Base-by-base conservation (phyloP, 2,888 invertebrate species). In the Ligdia adustata region DNA sequence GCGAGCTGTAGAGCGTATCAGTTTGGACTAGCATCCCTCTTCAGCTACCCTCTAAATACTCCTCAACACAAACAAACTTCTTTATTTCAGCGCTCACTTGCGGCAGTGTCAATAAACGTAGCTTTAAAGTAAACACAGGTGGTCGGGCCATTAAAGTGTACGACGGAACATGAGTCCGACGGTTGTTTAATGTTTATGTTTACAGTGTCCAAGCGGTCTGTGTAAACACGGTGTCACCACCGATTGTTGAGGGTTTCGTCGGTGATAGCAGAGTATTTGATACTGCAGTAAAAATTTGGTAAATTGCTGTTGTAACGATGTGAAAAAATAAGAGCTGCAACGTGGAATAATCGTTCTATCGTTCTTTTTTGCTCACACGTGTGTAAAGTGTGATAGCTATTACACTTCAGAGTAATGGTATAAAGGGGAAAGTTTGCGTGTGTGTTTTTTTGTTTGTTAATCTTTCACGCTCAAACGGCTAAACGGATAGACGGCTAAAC, bases 121-220 rank as follows among this genome's bases (percentile, higher is more conserved):
- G 48, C 32, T 44, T 40, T 24, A 39, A 42, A 58, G 49, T 40
- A 56, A 52, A 58, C 55, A 55, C 45, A 47, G 47, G 56, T 52
- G 45, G 46, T 29, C 33, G 12, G 39, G 26, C 42, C 46, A 51
- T 53, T 53, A 49, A 57, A 53, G 44, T 53, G 53, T 46, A 52
- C 41, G 49, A 45, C 16, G 31, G 38, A 44, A 46, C 39, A 43
- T 32, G 28, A 37, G 31, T 24, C 15, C 31, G 22, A 27, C 38
- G 34, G 47, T 52, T 52, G 51, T 53, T 58, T 52, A 56, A n/a
- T 57, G 55, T 58, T 58, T 52, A 56, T 55, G 56, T 59, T 58
- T 56, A 54, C 56, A 42, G 27, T 49, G 51, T 49, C 49, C 49
- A 45, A 39, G 31, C 27, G 45, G 16, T 47, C 24, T 13, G 22